Conservation (phyloP, 2,797 vertebrate species). For the Coracias cyanogaster region DNA sequence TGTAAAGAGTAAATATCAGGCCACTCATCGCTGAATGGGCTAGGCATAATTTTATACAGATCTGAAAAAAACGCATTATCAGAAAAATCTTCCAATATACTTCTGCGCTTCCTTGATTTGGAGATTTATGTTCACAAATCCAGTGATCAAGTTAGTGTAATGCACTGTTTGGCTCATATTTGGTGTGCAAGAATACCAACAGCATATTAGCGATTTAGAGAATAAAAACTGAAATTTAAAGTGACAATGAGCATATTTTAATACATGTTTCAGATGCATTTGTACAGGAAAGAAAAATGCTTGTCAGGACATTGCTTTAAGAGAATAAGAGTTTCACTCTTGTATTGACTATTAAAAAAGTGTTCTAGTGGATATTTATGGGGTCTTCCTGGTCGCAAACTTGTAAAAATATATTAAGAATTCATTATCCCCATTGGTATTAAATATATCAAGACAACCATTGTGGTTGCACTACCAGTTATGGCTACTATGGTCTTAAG, state of each 20-base stretch:
- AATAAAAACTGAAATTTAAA: constrained; percentile 74
- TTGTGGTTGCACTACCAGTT: constrained; percentile 31
- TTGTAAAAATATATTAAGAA: constrained; percentile 60
- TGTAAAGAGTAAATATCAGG: constrained; percentile 1
- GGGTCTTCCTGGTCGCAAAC: constrained; percentile 59
- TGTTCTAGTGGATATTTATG: constrained; percentile 41
- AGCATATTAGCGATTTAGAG: constrained; percentile 58
- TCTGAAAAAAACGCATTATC: neutral
- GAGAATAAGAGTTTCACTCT: constrained; percentile 46
- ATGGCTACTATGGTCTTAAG: constrained; percentile 43
- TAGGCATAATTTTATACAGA: neutral
- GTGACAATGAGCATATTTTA: constrained; percentile 67
- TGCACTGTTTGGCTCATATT: constrained; percentile 78
- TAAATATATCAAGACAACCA: constrained; percentile 21
- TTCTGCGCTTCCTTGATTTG: constrained; percentile 15
- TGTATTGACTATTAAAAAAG: constrained; percentile 27
- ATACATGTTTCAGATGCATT: constrained; percentile 37
- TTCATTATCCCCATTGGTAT: constrained; percentile 36
- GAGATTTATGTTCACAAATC: constrained; percentile 38
- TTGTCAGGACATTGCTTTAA: constrained; percentile 26
- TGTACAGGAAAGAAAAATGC: constrained; percentile 57
- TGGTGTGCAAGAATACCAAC: constrained; percentile 77
- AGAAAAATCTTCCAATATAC: neutral
- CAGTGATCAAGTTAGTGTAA: constrained; percentile 73
- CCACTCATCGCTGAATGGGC: neutral